Evolutionary conservation across 1,140 invertebrate genomes (phyloP).

Genomic region (Trachelipus rathkii): DNA sequence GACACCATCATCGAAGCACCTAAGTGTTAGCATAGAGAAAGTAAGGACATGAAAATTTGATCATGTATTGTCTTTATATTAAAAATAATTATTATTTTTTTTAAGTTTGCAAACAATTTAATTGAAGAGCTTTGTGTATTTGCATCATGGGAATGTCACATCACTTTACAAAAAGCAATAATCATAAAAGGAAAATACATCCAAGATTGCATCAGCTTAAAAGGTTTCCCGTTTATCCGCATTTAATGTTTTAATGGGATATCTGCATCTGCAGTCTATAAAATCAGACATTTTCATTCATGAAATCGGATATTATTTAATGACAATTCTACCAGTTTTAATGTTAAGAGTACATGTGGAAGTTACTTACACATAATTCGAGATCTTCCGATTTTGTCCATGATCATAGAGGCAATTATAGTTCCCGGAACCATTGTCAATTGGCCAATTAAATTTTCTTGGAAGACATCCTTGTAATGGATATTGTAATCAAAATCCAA

Average conservation of each 20-base stretch:
- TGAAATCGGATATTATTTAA: no score
- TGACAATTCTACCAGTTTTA: neutral
- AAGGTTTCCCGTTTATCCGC: no score
- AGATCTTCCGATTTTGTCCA: constrained; percentile 55
- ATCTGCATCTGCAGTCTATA: no score
- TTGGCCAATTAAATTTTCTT: constrained; percentile 49
- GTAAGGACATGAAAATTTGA: neutral
- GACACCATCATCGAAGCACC: constrained; percentile 54
- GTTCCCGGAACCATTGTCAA: constrained; percentile 54
- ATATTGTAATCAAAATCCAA: constrained; percentile 50
- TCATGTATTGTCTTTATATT: neutral
- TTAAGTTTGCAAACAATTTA: no score
- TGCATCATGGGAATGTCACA: no score
- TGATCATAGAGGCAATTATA: constrained; percentile 52
- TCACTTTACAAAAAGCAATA: neutral
- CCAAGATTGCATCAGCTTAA: neutral
- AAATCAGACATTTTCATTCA: no score
- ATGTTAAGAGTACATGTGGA: neutral
- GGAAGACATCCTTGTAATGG: constrained; percentile 48
- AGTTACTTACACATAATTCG: constrained; percentile 52
- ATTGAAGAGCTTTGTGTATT: no score
- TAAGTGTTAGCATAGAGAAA: constrained; percentile 44
- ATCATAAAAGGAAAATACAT: no score
- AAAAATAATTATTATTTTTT: neutral
- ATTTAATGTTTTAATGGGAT: no score